These are phyloP conservation scores for Leucozona laternaria DNA, from an alignment of 2,888 invertebrate genomes.

Conservation along the genomic window DNA sequence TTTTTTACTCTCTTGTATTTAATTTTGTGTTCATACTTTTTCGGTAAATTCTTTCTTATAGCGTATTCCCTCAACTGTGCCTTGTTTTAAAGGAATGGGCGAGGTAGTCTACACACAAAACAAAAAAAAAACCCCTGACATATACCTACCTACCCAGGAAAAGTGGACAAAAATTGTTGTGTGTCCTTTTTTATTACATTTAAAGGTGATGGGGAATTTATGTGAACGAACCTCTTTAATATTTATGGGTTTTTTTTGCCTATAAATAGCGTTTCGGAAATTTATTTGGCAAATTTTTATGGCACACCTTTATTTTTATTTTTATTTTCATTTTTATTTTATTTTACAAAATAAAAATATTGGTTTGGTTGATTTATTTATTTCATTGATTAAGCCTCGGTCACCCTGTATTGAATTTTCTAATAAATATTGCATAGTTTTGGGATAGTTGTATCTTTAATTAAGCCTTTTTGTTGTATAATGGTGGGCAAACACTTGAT, in stretches of 20 bases:
- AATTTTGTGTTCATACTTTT: conserved; percentile 28
- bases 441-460: neutral
- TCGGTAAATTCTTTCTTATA: conserved; percentile 6
- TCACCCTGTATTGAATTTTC: conserved; percentile 18
- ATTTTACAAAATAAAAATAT: conserved; percentile 14
- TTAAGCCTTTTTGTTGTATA: neutral
- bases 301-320: conserved; percentile 48
- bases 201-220: conserved; percentile 57
- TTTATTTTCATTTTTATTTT: neutral
- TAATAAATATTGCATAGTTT: conserved; percentile 34
- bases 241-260: conserved; percentile 26
- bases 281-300: conserved; percentile 43
- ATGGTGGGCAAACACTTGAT: neutral
- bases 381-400: neutral
- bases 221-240: conserved; percentile 61
- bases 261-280: conserved; percentile 35
- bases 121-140: conserved; percentile 47
- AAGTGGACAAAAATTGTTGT: conserved; percentile 6
- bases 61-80: conserved; percentile 35
- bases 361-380: conserved; percentile 39
- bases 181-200: conserved; percentile 47
- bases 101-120: conserved; percentile 26
- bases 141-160: conserved; percentile 20
- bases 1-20: conserved; percentile 47
- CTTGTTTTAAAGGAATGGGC: conserved; percentile 29